Evolutionary conservation across 2,797 vertebrate genomes (phyloP).

Genomic region (Odontamblyopus rebecca): DNA sequence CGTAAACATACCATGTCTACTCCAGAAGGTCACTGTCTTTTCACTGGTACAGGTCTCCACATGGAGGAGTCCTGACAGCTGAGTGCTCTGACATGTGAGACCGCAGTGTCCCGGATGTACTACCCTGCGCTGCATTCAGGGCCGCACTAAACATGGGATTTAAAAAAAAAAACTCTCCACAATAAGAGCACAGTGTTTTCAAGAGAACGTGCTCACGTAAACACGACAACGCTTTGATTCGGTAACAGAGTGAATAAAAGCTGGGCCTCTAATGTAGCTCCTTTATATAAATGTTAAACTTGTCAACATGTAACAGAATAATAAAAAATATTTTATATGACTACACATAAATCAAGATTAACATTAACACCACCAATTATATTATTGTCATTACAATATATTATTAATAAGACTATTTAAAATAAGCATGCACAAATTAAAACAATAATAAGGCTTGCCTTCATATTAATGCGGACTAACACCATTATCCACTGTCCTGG

Average conservation of each 20-base stretch:
- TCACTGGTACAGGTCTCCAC: constrained; percentile 19
- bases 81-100: constrained; percentile 54
- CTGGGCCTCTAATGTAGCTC: too few species aligned
- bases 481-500: constrained; percentile 34
- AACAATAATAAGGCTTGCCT: too few species aligned
- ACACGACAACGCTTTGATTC: neutral
- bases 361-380: too few species aligned
- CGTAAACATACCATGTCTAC: constrained; percentile 59
- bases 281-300: too few species aligned
- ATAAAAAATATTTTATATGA: too few species aligned
- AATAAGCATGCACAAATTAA: too few species aligned
- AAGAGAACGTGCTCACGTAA: neutral
- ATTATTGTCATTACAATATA: too few species aligned
- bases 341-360: too few species aligned
- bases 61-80: constrained; percentile 53
- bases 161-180: rapidly evolving
- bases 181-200: neutral
- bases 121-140: constrained; percentile 40
- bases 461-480: neutral
- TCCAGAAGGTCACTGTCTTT: neutral
- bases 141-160: constrained; percentile 5
- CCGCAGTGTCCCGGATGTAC: constrained; percentile 55
- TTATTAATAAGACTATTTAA: too few species aligned
- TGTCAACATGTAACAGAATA: too few species aligned
- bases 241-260: too few species aligned